Evolutionary conservation across 2,797 vertebrate species (phyloP).

Genomic region (Glyptemys insculpta): DNA sequence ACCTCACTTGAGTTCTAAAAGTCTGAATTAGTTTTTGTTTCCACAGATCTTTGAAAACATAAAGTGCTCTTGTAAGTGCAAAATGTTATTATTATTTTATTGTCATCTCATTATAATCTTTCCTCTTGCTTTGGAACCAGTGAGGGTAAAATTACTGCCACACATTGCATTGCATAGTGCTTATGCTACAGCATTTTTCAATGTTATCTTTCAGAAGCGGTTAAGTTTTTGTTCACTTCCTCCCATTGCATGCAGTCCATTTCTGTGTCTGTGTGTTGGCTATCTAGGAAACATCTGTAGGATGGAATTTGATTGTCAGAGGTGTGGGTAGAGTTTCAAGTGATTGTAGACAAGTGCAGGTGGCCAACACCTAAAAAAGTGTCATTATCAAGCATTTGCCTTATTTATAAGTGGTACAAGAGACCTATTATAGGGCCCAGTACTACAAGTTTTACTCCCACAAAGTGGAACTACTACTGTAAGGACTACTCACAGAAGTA

Average conservation of each 20-base stretch:
- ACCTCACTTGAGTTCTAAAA: not conserved
- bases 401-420: conserved; percentile 32
- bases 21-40: not conserved
- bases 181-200: not conserved
- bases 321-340: conserved; percentile 27
- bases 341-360: conserved; percentile 15
- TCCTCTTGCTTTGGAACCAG: not conserved
- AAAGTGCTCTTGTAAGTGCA: not conserved
- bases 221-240: not conserved
- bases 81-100: not conserved
- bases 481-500: not conserved
- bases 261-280: not conserved
- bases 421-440: not conserved
- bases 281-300: not conserved
- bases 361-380: not conserved
- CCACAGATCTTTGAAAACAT: not conserved
- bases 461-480: not conserved
- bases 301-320: not conserved
- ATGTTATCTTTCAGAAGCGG: conserved; percentile 17
- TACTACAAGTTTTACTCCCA: not conserved
- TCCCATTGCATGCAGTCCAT: accelerated
- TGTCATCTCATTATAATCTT: not conserved
- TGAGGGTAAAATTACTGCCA: not conserved
- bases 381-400: conserved; percentile 1
- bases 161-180: not conserved